These are phyloP conservation scores for Cyclopterus lumpus DNA, from an alignment of 2,797 vertebrate species.

Conservation along the genomic window DNA sequence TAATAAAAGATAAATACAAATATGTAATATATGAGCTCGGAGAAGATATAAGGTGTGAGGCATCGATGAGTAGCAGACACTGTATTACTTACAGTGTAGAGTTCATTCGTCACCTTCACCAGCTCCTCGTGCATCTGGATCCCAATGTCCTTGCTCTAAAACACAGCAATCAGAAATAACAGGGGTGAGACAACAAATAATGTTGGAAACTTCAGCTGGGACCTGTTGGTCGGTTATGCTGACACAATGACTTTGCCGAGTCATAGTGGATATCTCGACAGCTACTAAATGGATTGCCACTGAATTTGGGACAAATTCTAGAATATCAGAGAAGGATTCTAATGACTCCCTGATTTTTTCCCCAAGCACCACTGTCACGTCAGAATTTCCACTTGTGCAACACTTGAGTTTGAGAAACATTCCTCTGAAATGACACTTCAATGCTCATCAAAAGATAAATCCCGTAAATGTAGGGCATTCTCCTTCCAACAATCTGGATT, in stretches of 20 bases:
- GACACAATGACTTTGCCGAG: slow-evolving; percentile 24
- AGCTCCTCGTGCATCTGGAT: slow-evolving; percentile 99
- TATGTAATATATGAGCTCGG: slow-evolving; percentile 4
- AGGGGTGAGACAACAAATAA: slow-evolving; percentile 30
- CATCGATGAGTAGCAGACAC: slow-evolving; percentile 42
- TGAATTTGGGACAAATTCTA: slow-evolving; percentile 1
- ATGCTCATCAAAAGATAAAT: not conserved
- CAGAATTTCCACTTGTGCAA: not conserved
- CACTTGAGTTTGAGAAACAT: not conserved
- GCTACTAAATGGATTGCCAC: not conserved
- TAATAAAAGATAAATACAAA: not conserved
- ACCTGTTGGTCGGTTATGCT: not conserved
- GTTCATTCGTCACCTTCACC: slow-evolving; percentile 97
- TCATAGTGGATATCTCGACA: not conserved
- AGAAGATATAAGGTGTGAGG: slow-evolving; percentile 33
- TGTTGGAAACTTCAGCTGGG: slow-evolving; percentile 20
- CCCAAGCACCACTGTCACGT: not conserved
- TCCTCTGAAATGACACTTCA: not conserved
- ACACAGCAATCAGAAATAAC: slow-evolving; percentile 58
- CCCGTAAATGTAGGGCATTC: not conserved
- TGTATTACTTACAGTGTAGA: slow-evolving; percentile 93
- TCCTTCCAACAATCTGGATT: not conserved
- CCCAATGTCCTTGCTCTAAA: slow-evolving; percentile 98
- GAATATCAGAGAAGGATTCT: slow-evolving; percentile 1
- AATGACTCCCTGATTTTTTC: not conserved